phyloP scores from a whole-genome alignment of 2,888 invertebrate species.

The Parnassius mnemosyne region DNA sequence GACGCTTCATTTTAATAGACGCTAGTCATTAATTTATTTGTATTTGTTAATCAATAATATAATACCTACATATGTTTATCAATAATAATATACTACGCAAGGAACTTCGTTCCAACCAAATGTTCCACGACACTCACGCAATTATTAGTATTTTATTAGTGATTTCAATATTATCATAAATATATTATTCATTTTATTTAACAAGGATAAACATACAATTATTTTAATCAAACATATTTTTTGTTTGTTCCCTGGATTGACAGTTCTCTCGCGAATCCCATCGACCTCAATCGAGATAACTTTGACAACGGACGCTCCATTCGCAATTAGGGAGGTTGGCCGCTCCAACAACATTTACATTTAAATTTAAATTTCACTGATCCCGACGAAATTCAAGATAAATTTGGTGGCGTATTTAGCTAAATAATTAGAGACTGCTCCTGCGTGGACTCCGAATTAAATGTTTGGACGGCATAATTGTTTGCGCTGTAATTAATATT shows the following conservation, averaged over 20 bases:
- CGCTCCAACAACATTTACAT: slow-evolving; percentile 74
- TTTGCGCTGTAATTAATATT: slow-evolving; percentile 65
- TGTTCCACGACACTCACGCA: too few relatives aligned
- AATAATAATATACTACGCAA: too few relatives aligned
- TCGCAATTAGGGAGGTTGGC: slow-evolving; percentile 70
- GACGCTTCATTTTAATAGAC: too few relatives aligned
- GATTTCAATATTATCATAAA: too few relatives aligned
- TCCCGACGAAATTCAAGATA: slow-evolving; percentile 76
- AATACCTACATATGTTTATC: too few relatives aligned
- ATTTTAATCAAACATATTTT: neutral
- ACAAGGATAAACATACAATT: too few relatives aligned
- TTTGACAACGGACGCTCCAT: slow-evolving; percentile 62
- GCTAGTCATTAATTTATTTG: too few relatives aligned
- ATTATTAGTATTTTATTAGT: too few relatives aligned
- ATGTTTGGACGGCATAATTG: slow-evolving; percentile 59
- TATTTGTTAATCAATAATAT: too few relatives aligned
- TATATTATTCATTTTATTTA: too few relatives aligned
- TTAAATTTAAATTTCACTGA: slow-evolving; percentile 77
- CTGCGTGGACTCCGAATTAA: slow-evolving; percentile 63
- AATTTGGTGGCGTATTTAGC: slow-evolving; percentile 73
- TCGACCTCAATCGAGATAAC: slow-evolving; percentile 38
- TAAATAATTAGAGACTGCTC: slow-evolving; percentile 67
- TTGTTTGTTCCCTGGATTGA: slow-evolving; percentile 5
- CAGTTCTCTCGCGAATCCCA: slow-evolving; percentile 39
- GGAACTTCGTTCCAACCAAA: too few relatives aligned